Evolutionary conservation across 2,888 invertebrate genomes (phyloP), one percentile per base, ranked within the genome.

Genomic region (Octodonta nipae): DNA sequence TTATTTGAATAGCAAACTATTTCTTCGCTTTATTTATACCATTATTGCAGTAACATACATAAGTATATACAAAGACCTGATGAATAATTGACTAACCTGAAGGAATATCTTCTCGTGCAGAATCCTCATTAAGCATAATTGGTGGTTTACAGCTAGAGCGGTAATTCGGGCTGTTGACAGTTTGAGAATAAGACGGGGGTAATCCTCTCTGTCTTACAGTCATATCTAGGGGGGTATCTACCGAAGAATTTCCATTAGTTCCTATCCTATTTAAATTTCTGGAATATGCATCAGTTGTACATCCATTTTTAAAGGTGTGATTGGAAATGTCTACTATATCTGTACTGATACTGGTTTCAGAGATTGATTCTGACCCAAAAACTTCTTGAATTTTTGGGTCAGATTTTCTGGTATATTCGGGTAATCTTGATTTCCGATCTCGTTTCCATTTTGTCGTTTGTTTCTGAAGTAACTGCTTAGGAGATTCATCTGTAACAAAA

Each of bases 371-470:
- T 15, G 45, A 46, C 13, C 49, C 50, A 26, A 52, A 52, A 5
- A 48, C 54, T 42, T 58, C 59, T 30, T 60, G 51, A 37, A 58
- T 45, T 46, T 60, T 61, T 12, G 58, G 57, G 38, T 61, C 61
- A 5, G 59, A 58, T 41, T 59, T 62, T 32, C 62, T 50, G 12
- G 58, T 52, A 40, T 63, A 63, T 41, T 63, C 63, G 6, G 62
- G 58, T 11, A 56, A 51, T n/a, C 60, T 56, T 32, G 63, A 58
- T 13, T 78, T 68, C 22, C 79, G 68, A 42, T 80, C 79, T 30
- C 78, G 68, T 38, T 78, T 71, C 79, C 79, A 79, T 61, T 78
- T 78, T 32, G 75, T 70, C 5, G 78, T 77, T 47, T 78, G 77
- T 56, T 76, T 78, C 36, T 29, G 46, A 40, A 24, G n/a, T 3